Evolutionary conservation across 2,797 vertebrate genomes (phyloP).

Genomic region (Poeciliopsis turneri): DNA sequence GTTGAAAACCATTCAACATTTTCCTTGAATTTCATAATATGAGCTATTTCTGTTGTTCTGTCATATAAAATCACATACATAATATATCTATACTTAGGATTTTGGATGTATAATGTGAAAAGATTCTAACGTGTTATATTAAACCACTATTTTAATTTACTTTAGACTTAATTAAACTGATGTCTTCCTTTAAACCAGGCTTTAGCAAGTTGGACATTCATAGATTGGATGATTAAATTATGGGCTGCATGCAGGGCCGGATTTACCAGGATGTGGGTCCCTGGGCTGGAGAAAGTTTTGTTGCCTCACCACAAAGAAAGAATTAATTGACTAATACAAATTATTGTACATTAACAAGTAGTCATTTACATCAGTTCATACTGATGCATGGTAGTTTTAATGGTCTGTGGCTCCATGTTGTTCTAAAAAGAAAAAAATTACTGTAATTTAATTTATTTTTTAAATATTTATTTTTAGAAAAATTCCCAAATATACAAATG

Average conservation of each 20-base stretch:
- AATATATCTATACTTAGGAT: neutral
- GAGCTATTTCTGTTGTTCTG: neutral
- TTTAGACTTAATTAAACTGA: neutral
- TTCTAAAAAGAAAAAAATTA: neutral
- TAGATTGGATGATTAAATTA: neutral
- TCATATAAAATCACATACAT: neutral
- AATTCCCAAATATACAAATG: no score
- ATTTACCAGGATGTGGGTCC: no score
- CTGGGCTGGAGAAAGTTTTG: no score
- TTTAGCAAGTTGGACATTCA: neutral
- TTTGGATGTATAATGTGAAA: neutral
- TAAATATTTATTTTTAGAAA: no score
- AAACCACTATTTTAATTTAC: neutral
- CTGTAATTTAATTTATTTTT: no score
- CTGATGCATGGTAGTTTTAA: no score
- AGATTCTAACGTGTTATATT: neutral
- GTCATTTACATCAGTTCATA: no score
- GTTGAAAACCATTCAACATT: neutral
- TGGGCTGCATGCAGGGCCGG: neutral
- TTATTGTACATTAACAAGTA: no score
- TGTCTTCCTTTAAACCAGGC: neutral
- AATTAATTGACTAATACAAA: no score
- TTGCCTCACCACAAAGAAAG: no score
- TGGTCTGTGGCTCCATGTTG: neutral
- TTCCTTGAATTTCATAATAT: neutral